Percentiles rank a stretch among this genome's conserved stretches.
Conservation (phyloP, 1,140 invertebrate species). For the Heliconius nattereri region DNA sequence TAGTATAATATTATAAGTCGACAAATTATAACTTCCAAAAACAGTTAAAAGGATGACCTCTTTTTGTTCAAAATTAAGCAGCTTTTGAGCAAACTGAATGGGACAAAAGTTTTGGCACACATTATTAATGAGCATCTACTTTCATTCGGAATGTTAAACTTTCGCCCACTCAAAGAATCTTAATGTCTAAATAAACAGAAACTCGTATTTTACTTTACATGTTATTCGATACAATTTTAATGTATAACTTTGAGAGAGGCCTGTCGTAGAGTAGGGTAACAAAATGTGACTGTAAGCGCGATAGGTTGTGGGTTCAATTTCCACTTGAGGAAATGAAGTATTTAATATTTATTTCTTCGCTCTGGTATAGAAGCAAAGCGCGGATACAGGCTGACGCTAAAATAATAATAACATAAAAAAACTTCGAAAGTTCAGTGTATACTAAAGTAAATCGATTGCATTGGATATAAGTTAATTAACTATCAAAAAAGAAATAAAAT, state of each 20-base stretch:
- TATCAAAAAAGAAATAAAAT: too few relatives aligned
- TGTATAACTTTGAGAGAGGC: not conserved
- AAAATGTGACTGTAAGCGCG: too few relatives aligned
- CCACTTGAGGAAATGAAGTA: too few relatives aligned
- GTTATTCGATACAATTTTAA: not conserved
- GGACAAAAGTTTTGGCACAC: constrained; percentile 25
- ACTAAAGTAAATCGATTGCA: too few relatives aligned
- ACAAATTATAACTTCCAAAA: constrained; percentile 30
- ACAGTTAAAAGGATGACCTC: constrained; percentile 32
- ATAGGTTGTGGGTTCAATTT: too few relatives aligned
- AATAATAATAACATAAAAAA: too few relatives aligned
- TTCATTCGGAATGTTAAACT: constrained; percentile 18
- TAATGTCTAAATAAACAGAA: not conserved
- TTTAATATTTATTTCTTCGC: too few relatives aligned
- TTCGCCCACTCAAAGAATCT: constrained; percentile 1
- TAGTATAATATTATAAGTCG: constrained; percentile 22
- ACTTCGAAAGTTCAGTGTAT: too few relatives aligned
- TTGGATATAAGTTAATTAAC: too few relatives aligned
- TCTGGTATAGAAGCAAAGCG: too few relatives aligned
- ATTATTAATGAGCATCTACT: constrained; percentile 25
- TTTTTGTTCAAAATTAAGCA: constrained; percentile 31
- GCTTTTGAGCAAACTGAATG: constrained; percentile 34
- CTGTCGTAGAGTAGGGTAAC: too few relatives aligned
- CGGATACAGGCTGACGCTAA: too few relatives aligned
- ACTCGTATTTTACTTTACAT: not conserved